phyloP scores from a whole-genome alignment of 2,797 vertebrate species.

The Bryconaethiops microstoma region DNA sequence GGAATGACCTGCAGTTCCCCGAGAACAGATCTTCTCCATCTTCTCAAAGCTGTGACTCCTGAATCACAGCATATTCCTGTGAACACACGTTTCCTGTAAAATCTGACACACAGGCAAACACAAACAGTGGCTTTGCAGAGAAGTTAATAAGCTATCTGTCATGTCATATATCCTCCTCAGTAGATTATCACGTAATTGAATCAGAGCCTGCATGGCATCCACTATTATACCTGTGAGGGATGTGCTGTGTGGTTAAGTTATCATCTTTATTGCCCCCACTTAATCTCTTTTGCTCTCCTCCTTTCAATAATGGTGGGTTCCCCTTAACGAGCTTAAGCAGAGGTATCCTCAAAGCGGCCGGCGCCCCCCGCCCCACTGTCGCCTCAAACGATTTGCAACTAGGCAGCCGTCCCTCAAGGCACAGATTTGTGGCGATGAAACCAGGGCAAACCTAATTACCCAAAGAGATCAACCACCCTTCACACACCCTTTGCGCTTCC shows the following conservation, averaged over 20 bases:
- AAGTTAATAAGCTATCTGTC: constrained; percentile 58
- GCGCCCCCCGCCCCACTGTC: background rate
- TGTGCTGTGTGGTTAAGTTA: constrained; percentile 51
- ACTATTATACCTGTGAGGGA: constrained; percentile 52
- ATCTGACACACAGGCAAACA: constrained; percentile 47
- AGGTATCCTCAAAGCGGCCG: constrained; percentile 9
- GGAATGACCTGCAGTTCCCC: too few relatives aligned
- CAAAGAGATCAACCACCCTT: constrained; percentile 65
- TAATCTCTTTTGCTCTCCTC: constrained; percentile 54
- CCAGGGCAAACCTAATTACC: constrained; percentile 75
- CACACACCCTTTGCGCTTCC: constrained; percentile 66
- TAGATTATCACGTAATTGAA: constrained; percentile 56
- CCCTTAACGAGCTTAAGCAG: constrained; percentile 48
- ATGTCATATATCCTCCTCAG: constrained; percentile 51
- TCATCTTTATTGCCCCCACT: constrained; percentile 55
- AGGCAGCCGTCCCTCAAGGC: constrained; percentile 77
- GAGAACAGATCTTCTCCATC: too few relatives aligned
- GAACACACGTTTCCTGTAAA: constrained; percentile 44
- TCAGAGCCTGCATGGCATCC: constrained; percentile 42
- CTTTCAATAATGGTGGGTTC: constrained; percentile 46
- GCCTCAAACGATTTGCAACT: constrained; percentile 63
- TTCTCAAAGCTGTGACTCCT: constrained; percentile 17
- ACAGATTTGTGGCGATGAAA: constrained; percentile 75
- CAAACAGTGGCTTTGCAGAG: constrained; percentile 49
- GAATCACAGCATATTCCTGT: constrained; percentile 32